Evolutionary conservation across 92 coral and sea anemone species (phyloP).

Genomic region (Epizoanthus illoricatus): DNA sequence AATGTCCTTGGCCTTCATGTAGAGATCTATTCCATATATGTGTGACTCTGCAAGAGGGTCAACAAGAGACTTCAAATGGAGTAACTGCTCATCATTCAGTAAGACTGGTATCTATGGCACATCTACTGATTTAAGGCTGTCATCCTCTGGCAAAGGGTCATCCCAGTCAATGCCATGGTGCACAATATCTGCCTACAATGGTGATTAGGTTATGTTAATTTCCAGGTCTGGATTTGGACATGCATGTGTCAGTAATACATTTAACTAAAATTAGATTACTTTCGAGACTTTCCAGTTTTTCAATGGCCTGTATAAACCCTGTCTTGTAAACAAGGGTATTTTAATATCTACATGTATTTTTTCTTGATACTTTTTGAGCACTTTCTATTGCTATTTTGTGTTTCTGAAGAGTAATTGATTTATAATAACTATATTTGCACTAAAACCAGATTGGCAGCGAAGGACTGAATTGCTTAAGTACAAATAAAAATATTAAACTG

Average conservation of each 20-base stretch:
- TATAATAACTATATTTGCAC: too few species aligned
- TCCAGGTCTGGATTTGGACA: background rate
- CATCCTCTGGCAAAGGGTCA: conserved; percentile 50
- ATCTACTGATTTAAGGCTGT: conserved; percentile 37
- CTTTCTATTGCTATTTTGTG: too few species aligned
- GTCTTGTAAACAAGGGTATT: too few species aligned
- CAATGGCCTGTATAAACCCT: too few species aligned
- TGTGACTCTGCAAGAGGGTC: conserved; percentile 47
- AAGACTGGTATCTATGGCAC: conserved; percentile 52
- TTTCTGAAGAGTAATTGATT: too few species aligned
- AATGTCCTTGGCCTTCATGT: conserved; percentile 38
- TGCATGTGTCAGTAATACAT: background rate
- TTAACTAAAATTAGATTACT: background rate
- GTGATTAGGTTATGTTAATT: background rate
- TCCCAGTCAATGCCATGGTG: conserved; percentile 44
- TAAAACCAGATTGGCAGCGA: too few species aligned
- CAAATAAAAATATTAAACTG: too few species aligned
- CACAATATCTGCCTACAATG: conserved; percentile 28
- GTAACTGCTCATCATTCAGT: conserved; percentile 29
- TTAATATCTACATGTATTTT: too few species aligned
- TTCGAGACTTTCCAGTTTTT: background rate
- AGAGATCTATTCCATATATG: conserved; percentile 54
- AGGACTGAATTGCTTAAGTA: too few species aligned
- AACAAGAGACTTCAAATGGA: conserved; percentile 15
- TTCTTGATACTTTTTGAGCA: too few species aligned